These are phyloP conservation scores for Cataglyphis albicans DNA, from an alignment of 2,888 invertebrate species.

Conservation along the genomic window DNA sequence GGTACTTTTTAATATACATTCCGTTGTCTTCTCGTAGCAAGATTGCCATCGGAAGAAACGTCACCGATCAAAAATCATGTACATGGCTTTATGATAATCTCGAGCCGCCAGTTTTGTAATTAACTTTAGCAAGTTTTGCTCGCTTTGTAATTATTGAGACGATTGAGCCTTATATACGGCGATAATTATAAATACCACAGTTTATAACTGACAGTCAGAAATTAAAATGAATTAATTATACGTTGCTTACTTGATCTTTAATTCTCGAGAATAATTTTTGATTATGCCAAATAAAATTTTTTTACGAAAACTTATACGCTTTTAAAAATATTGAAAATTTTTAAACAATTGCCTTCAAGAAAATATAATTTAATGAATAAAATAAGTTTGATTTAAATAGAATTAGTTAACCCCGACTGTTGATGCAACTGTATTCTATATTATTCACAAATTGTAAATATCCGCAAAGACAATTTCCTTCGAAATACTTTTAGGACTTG, in stretches of 20 bases:
- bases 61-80: constrained; percentile 1
- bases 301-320: background rate
- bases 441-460: constrained; percentile 27
- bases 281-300: background rate
- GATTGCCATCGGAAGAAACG: background rate
- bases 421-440: background rate
- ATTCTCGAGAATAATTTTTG: background rate
- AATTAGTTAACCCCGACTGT: constrained; percentile 6
- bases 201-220: background rate
- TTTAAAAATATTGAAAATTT: background rate
- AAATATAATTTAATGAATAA: constrained; percentile 6
- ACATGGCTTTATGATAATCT: constrained; percentile 9
- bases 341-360: background rate
- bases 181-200: background rate
- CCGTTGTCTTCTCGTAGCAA: constrained; percentile 57
- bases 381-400: background rate
- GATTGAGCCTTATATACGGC: background rate
- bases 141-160: background rate
- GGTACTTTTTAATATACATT: constrained; percentile 72
- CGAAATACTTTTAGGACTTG: constrained; percentile 3
- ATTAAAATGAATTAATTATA: background rate
- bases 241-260: background rate
- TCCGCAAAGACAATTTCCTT: constrained; percentile 17
- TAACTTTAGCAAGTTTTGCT: background rate
- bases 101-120: background rate